phyloP scores from a whole-genome alignment of 1,140 invertebrate genomes.

The Drosophila malerkotliana region DNA sequence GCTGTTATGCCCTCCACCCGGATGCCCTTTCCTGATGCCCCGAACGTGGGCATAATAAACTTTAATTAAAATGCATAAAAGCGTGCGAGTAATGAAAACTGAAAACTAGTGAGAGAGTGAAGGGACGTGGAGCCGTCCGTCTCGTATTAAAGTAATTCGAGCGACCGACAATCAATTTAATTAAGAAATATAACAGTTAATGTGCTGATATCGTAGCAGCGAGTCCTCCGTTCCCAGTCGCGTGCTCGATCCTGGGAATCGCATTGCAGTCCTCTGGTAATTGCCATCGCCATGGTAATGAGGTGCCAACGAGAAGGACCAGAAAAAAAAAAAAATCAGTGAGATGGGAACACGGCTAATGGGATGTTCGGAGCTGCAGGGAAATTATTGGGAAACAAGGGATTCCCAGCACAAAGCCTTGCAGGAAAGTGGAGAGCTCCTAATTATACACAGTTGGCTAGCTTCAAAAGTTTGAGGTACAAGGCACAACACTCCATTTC shows the following conservation, averaged over 20 bases:
- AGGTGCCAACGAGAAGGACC: conserved; percentile 47
- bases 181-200: conserved; percentile 65
- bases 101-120: conserved; percentile 10
- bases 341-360: conserved; percentile 12
- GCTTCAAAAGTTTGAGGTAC: background rate
- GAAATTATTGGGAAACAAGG: background rate
- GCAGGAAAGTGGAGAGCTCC: background rate
- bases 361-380: background rate
- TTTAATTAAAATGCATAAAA: conserved; percentile 76
- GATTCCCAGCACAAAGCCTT: background rate
- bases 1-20: background rate
- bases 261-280: conserved; percentile 43
- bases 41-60: conserved; percentile 59
- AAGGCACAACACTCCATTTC: no score
- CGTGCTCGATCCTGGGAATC: conserved; percentile 15
- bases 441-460: background rate
- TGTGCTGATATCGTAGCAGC: conserved; percentile 37
- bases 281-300: conserved; percentile 67
- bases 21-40: conserved; percentile 12
- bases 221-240: conserved; percentile 13
- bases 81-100: conserved; percentile 36
- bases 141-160: conserved; percentile 57
- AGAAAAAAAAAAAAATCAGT: conserved; percentile 15
- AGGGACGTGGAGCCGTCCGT: background rate
- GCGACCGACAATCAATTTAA: conserved; percentile 71